phyloP scores from a whole-genome alignment of 2,797 vertebrate species.

The Dendrocincla fuliginosa region DNA sequence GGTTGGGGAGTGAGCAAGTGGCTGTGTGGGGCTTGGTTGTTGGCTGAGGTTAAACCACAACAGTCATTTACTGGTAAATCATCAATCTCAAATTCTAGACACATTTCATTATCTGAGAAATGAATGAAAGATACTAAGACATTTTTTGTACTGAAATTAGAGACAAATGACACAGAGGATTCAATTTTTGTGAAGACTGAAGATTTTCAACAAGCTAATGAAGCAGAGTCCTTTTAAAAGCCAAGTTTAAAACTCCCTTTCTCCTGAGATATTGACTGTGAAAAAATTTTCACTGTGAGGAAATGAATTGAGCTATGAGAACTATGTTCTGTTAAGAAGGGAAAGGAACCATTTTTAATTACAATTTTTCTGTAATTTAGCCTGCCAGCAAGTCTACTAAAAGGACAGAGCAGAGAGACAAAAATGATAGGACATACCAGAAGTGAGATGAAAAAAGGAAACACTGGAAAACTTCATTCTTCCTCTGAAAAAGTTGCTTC shows the following conservation, averaged over 20 bases:
- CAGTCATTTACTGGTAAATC: background rate
- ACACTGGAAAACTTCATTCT: background rate
- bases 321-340: background rate
- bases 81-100: background rate
- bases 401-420: background rate
- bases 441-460: background rate
- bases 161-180: constrained; percentile 1
- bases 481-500: background rate
- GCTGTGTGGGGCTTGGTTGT: background rate
- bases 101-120: constrained; percentile 1
- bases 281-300: background rate
- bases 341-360: background rate
- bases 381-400: background rate
- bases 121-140: constrained; percentile 32
- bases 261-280: background rate
- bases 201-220: background rate
- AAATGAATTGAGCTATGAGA: background rate
- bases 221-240: background rate
- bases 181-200: constrained; percentile 7
- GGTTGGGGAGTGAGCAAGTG: background rate
- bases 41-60: background rate
- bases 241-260: background rate
- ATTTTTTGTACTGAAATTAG: background rate
- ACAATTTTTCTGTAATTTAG: background rate
- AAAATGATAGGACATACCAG: background rate